These are phyloP conservation scores for Geophilus truncorum DNA, from an alignment of 2,888 invertebrate genomes.

Conservation along the genomic window DNA sequence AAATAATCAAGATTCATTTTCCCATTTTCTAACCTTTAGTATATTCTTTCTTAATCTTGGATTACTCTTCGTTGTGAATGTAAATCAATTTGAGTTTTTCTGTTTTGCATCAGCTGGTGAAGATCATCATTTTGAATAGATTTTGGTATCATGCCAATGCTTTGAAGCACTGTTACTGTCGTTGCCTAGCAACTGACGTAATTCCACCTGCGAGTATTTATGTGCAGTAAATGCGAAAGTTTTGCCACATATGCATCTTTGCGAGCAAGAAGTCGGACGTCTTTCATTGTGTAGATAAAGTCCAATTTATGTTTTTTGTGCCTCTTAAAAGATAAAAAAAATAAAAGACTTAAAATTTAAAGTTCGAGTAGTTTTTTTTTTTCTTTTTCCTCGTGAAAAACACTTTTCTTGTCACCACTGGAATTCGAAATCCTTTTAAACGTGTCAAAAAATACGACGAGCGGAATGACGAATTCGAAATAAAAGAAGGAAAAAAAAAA, in stretches of 20 bases:
- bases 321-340: background rate
- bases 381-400: background rate
- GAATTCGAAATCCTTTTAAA: background rate
- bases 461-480: background rate
- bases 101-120: background rate
- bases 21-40: background rate
- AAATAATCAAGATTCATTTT: background rate
- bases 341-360: too few species aligned
- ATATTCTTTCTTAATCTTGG: background rate
- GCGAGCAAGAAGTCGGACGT: background rate
- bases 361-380: background rate
- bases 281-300: background rate
- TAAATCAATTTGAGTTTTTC: background rate
- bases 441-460: background rate
- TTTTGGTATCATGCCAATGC: background rate
- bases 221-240: too few species aligned
- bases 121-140: slow-evolving; percentile 7
- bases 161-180: background rate
- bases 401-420: background rate
- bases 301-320: background rate
- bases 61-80: background rate
- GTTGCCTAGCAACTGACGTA: background rate
- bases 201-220: background rate
- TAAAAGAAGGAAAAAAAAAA: too few species aligned
- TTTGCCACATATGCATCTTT: too few species aligned